Evolutionary conservation across 2,113 vertebrate genomes (phyloP).

Genomic region (Scopus umbretta): DNA sequence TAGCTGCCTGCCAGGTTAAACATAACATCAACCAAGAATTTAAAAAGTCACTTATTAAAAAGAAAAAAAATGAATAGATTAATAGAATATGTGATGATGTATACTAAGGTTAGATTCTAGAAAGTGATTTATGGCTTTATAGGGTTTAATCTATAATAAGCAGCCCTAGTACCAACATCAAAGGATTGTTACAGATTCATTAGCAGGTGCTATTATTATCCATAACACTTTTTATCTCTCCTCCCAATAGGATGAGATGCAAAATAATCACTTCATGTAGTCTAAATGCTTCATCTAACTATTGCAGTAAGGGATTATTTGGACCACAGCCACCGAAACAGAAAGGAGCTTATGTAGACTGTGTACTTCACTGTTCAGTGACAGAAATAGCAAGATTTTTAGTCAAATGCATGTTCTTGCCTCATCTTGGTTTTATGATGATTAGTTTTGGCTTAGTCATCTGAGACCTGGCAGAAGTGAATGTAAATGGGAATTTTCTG

Average conservation of each 20-base stretch:
- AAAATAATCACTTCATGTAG: neutral
- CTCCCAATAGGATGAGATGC: neutral
- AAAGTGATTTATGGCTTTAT: neutral
- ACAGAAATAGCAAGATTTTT: neutral
- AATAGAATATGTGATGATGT: neutral
- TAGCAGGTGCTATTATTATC: neutral
- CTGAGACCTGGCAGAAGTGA: neutral
- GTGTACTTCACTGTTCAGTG: no score
- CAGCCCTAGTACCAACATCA: neutral
- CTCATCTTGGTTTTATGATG: neutral
- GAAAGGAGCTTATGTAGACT: neutral
- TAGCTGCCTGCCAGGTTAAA: no score
- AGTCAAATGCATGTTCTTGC: neutral
- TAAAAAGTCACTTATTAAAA: neutral
- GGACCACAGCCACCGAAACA: neutral
- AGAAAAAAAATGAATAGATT: neutral
- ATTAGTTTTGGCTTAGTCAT: neutral
- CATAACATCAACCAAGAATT: neutral
- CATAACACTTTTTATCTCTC: neutral
- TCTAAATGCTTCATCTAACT: neutral
- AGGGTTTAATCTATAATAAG: neutral
- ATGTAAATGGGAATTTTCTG: neutral
- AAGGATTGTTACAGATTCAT: neutral
- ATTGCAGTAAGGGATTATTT: neutral
- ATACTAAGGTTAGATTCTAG: neutral